phyloP scores from a whole-genome alignment of 1,140 invertebrate genomes.

The Aradophagus sp. region DNA sequence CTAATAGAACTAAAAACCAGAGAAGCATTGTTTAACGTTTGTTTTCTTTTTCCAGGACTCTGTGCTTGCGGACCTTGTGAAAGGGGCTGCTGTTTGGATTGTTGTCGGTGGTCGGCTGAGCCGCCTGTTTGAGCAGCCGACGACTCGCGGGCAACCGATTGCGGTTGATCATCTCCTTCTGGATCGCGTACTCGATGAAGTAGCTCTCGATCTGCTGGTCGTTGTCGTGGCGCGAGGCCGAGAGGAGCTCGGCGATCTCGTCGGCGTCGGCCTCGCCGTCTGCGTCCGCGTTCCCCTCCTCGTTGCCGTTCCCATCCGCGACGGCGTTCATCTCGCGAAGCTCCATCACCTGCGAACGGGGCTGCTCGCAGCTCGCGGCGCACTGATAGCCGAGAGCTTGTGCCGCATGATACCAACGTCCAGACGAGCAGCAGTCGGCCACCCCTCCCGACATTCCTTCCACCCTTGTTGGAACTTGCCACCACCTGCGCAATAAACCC shows the following conservation, averaged over 20 bases:
- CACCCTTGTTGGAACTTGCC: too few relatives aligned
- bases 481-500: too few relatives aligned
- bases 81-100: conserved; percentile 61
- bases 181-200: conserved; percentile 67
- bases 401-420: too few relatives aligned
- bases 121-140: conserved; percentile 64
- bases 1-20: too few relatives aligned
- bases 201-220: conserved; percentile 66
- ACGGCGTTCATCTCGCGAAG: conserved; percentile 64
- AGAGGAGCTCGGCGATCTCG: conserved; percentile 65
- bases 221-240: conserved; percentile 56
- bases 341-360: conserved; percentile 63
- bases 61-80: too few relatives aligned
- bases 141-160: conserved; percentile 66
- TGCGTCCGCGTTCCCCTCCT: conserved; percentile 58
- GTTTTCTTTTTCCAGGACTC: too few relatives aligned
- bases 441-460: background rate
- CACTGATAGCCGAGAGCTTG: conserved; percentile 12
- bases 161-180: conserved; percentile 69
- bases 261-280: too few relatives aligned
- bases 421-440: too few relatives aligned
- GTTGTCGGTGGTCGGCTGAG: conserved; percentile 56
- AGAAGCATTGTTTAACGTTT: too few relatives aligned
- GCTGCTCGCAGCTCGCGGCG: conserved; percentile 51
- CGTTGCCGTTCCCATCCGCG: too few relatives aligned